Conservation (phyloP, 2,888 invertebrate species). For the Tiliacea aurago region DNA sequence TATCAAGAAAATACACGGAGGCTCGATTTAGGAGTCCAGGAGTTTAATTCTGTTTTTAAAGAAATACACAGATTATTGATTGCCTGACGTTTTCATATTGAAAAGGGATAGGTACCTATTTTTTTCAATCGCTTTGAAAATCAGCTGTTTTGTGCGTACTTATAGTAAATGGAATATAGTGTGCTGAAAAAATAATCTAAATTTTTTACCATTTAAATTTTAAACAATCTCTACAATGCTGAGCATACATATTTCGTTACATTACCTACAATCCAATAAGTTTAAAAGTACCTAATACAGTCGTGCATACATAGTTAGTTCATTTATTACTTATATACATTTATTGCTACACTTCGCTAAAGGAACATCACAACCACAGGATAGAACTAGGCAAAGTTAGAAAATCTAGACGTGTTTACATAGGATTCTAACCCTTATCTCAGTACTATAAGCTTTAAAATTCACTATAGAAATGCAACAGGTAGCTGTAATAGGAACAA, state of each 20-base stretch:
- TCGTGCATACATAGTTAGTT: conserved; percentile 28
- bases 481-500: conserved; percentile 23
- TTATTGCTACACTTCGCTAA: conserved; percentile 65
- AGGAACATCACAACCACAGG: conserved; percentile 77
- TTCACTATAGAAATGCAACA: conserved; percentile 22
- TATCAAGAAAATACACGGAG: too few species aligned
- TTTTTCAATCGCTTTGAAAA: neutral
- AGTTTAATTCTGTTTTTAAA: neutral
- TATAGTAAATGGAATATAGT: neutral
- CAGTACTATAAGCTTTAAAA: conserved; percentile 1
- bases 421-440: conserved; percentile 43
- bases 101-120: too few species aligned
- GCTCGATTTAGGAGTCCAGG: neutral
- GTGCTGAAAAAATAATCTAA: neutral
- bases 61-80: too few species aligned
- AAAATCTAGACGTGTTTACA: conserved; percentile 49
- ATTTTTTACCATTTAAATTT: conserved; percentile 5
- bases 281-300: conserved; percentile 22
- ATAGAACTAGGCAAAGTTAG: conserved; percentile 61
- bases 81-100: too few species aligned
- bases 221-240: conserved; percentile 10
- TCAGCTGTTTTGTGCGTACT: neutral
- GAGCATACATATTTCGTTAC: conserved; percentile 14
- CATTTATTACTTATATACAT: conserved; percentile 54
- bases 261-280: conserved; percentile 11